Base-by-base conservation (phyloP, 2,797 vertebrate species). In the Coendou prehensilis region DNA sequence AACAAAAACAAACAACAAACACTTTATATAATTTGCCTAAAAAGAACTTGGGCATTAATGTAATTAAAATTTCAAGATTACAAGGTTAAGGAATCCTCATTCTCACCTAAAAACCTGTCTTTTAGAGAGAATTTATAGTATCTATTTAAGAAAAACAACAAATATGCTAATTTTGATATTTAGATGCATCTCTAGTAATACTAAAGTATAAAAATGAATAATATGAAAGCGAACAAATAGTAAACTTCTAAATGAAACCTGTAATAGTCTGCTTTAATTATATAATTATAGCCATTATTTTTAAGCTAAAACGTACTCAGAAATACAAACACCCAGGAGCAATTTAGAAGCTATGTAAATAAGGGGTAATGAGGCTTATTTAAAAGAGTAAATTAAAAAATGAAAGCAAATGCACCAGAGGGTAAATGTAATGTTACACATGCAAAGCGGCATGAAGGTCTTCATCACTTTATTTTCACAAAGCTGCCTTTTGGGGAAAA, bases 371-470 rank as follows among this genome's bases (percentile, higher is more conserved):
- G 71, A 95, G 28, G 45, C 23, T 83, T 89, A 64, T 52, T 84
- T 75, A 80, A 90, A 96, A 89, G 0, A 71, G 14, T n/a, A 95
- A 92, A 69, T 85, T 96, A 89, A 93, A 87, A 95, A 89, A 0
- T 59, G 52, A 94, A 88, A 30, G 33, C 28, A 69, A 92, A 88
- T 87, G 75, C 22, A 3, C 28, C 47, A 87, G 23, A 92, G 5
- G 17, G 3, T 28, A 89, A 93, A 91, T 23, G 13, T 41, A 78
- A 54, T 84, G 78, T 85, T 76, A 52, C 75, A 52, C 47, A 52
- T 52, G 64, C 56, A 69, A n/a, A 87, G 23, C 2, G 83, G 17
- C 57, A 50, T 63, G 45, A 57, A 87, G 10, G 37, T 92, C 50
- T 90, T 85, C 22, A 87, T 75, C 78, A 79, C 11, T 33, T 13